A percentile compares a stretch with the other conserved stretches of the same genome.
Conservation (phyloP, 2,888 invertebrate genomes). For the Drosophila diplacantha region DNA sequence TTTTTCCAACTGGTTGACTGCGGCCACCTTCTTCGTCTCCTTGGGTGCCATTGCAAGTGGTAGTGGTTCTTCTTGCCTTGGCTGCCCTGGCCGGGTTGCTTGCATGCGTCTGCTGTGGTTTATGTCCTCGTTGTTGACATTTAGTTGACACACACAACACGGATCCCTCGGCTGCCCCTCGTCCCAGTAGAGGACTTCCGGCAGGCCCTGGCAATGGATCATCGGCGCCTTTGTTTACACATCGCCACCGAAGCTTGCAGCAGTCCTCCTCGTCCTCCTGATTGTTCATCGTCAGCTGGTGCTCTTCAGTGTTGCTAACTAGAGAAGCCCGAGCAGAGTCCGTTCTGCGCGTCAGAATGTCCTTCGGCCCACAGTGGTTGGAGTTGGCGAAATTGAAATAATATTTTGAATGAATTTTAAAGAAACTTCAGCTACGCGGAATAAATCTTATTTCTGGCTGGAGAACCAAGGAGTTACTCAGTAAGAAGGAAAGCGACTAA, state of each 20-base stretch:
- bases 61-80: slow-evolving; percentile 10
- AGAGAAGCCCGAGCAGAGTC: slow-evolving; percentile 43
- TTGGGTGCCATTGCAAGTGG: slow-evolving; percentile 15
- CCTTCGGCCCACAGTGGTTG: slow-evolving; percentile 6
- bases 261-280: slow-evolving; percentile 37
- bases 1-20: slow-evolving; percentile 37
- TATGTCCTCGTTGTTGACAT: slow-evolving; percentile 61
- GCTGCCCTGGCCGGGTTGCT: slow-evolving; percentile 21
- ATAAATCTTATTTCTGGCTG: too few relatives aligned
- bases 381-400: background rate
- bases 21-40: slow-evolving; percentile 26
- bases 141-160: slow-evolving; percentile 62
- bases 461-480: background rate
- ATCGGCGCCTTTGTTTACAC: slow-evolving; percentile 69
- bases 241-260: slow-evolving; percentile 47
- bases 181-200: slow-evolving; percentile 50
- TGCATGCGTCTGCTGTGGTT: slow-evolving; percentile 44
- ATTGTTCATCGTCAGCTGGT: slow-evolving; percentile 63
- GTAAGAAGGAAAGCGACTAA: background rate
- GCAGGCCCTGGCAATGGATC: slow-evolving; percentile 62
- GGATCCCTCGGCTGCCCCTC: slow-evolving; percentile 1
- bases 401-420: background rate
- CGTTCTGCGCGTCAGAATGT: slow-evolving; percentile 15
- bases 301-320: slow-evolving; percentile 59
- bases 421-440: background rate